Evolutionary conservation across 2,888 invertebrate species (phyloP), one percentile per base, ranked within the genome.

Genomic region (Troides aeacus): DNA sequence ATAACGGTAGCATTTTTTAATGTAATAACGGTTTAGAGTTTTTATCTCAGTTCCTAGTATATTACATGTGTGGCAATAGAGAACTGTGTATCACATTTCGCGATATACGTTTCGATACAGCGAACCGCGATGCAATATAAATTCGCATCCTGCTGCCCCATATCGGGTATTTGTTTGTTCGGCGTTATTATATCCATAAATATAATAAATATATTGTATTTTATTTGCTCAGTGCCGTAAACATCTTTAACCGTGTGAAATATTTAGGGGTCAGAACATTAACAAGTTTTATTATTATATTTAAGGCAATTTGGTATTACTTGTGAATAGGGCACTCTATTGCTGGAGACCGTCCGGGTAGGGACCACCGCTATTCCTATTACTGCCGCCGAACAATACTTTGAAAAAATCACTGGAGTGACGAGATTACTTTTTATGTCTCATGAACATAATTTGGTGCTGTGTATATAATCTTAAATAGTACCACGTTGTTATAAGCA

Each of bases 151-250:
- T 62, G 39, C 46, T 56, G 64, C 59, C 59, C 63, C 63, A 66
- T 60, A 69, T 66, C 60, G 56, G 42, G 42, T 66, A 60, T 70
- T 66, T 66, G 66, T 64, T 66, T 66, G 56, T 63, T 66, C 70
- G 64, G 39, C 56, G 64, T 70, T 66, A 66, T 66, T 70, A 24
- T 64, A 39, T 63, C 53, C 66, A 64, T 70, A 70, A 70, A 70
- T 64, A 66, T 66, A 39, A 63, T 66, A 58, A 60, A 66, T 66
- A 64, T 60, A 66, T 58, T 66, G 59, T 66, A 50, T 50, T 59
- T 23, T n/a, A 39, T 50, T 39, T 62, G 30, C 56, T 21, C 64
- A 12, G 21, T n/a, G 42, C 42, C 39, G 62, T 62, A 65, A 65
- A 64, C 58, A 57, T 57, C n/a, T 53, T n/a, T n/a, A 7, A 1